Evolutionary conservation across 1,140 invertebrate species (phyloP), one percentile per base, ranked within the genome.

Genomic region (Sinella curviseta): DNA sequence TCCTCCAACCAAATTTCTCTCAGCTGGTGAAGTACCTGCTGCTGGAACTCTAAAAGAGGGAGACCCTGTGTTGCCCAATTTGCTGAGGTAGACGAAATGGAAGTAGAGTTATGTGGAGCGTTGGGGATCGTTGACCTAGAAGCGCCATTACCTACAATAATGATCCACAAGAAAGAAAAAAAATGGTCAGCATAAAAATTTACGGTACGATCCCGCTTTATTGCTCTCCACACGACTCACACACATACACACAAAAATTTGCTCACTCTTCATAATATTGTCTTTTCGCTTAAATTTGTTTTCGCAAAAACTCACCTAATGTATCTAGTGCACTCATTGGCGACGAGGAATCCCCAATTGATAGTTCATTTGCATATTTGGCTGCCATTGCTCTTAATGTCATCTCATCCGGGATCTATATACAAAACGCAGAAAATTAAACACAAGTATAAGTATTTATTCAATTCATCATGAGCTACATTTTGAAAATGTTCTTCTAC

Each of bases 1-100:
- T 82, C 78, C 54, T 80, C 81, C 81, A 82, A 77, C 81, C 81
- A 82, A 75, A 82, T 76, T 48, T 80, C 81, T 74, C 79, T 34
- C 55, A 82, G 67, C 78, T 82, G 81, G 34, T 79, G 39, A 4
- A 82, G 35, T 8, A 82, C 78, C n/a, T 78, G 74, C 34, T 82
- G 60, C 57, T 82, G 78, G 14, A 80, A 80, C 35, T 81, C 76
- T 28, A 80, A 60, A 24, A 80, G 76, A 74, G 79, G 79, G 30
- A 80, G 76, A 55, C 79, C 79, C 76, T 77, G 79, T 73, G 76
- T 80, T 30, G 75, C 60, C 79, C 79, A 80, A 30, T 33, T 77
- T 48, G 70, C 12, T 14, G 70, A 28, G 16, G 34, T 24, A n/a
- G 74, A 2, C 14, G 34, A n/a, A 17, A 17, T 28, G 8, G 74